Evolutionary conservation across 2,888 invertebrate species (phyloP).

Genomic region (Chrysolina haemoptera): DNA sequence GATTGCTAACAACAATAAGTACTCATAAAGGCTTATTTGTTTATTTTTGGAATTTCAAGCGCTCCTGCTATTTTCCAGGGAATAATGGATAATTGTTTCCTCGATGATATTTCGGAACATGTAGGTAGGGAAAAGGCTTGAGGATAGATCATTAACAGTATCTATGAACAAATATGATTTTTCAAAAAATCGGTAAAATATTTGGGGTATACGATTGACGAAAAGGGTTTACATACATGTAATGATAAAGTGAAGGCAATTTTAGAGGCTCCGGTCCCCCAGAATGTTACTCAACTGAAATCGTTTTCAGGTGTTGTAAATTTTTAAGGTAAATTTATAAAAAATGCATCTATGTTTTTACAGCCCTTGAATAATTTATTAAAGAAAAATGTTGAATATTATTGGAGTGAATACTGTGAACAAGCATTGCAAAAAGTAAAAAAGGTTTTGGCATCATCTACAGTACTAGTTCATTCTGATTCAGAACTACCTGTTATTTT

Average conservation of each 20-base stretch:
- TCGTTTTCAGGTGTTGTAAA: neutral
- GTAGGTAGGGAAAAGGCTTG: no score
- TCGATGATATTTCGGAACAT: no score
- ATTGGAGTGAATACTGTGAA: neutral
- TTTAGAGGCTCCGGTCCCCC: neutral
- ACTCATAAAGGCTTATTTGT: no score
- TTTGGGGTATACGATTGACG: constrained; percentile 5
- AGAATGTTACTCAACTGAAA: neutral
- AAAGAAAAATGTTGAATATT: neutral
- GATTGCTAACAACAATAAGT: no score
- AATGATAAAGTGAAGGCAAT: neutral
- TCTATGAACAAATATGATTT: constrained; percentile 1
- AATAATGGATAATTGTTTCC: no score
- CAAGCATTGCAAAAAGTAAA: neutral
- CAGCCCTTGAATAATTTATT: neutral
- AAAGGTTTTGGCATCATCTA: neutral
- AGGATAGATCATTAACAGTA: neutral
- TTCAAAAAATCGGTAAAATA: neutral
- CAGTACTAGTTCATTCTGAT: neutral
- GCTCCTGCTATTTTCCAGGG: no score
- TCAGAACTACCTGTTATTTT: neutral
- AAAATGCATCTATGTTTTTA: neutral
- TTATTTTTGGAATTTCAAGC: no score
- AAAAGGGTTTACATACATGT: constrained; percentile 9
- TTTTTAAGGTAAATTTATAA: neutral